These are phyloP conservation scores for Athripsodes cinereus DNA, from an alignment of 2,888 invertebrate species.

Conservation along the genomic window DNA sequence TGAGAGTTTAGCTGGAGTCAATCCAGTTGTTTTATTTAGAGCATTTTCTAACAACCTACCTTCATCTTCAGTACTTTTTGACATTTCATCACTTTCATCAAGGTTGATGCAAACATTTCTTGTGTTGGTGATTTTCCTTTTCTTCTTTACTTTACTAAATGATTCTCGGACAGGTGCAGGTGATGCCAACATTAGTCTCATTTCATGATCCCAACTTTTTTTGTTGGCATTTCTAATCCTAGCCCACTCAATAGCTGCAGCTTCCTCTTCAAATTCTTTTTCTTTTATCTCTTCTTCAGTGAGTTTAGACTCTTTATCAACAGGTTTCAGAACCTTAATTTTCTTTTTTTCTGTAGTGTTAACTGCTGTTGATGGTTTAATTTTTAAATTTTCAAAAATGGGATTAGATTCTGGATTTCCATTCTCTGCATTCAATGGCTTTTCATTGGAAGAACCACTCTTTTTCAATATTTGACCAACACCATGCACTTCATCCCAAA, in stretches of 20 bases:
- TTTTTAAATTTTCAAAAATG: neutral
- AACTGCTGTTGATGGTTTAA: no score
- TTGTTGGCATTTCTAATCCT: conserved; percentile 29
- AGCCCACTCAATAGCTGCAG: conserved; percentile 32
- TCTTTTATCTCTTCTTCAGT: conserved; percentile 16
- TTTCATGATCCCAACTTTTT: conserved; percentile 16
- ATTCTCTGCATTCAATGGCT: neutral
- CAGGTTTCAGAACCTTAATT: neutral
- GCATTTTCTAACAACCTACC: conserved; percentile 14
- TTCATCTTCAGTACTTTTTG: conserved; percentile 14
- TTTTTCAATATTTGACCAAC: conserved; percentile 22
- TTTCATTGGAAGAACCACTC: neutral
- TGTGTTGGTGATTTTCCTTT: conserved; percentile 9
- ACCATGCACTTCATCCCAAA: conserved; percentile 24
- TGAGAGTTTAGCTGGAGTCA: neutral
- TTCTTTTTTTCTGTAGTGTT: neutral
- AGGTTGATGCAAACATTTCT: conserved; percentile 4
- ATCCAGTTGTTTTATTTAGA: conserved; percentile 5
- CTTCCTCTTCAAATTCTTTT: conserved; percentile 32
- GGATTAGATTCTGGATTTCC: neutral
- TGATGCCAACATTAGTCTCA: conserved; percentile 4
- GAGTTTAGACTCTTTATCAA: conserved; percentile 27
- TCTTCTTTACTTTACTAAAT: conserved; percentile 2
- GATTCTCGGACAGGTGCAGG: neutral
- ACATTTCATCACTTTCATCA: conserved; percentile 4